Conservation (phyloP, 1,140 invertebrate genomes). For the Lordiphosa mommai region DNA sequence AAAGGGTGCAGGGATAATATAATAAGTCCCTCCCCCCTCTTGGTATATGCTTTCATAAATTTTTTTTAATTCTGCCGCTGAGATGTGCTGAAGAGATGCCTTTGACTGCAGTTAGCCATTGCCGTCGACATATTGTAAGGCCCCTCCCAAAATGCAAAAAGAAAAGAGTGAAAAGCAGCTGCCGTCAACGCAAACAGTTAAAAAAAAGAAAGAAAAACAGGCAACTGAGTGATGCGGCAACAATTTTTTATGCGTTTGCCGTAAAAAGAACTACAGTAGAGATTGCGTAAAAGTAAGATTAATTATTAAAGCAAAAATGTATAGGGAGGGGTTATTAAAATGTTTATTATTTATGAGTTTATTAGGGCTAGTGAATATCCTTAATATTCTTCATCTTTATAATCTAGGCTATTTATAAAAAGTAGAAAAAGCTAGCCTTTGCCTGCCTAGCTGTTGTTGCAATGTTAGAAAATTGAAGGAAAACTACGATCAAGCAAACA, state of each 20-base stretch:
- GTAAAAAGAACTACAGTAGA: slow-evolving; percentile 26
- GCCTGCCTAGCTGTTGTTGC: no score
- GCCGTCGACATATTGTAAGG: slow-evolving; percentile 34
- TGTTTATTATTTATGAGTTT: no score
- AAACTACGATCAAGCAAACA: no score
- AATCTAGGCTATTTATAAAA: no score
- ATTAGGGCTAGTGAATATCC: no score
- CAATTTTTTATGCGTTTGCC: slow-evolving; percentile 42
- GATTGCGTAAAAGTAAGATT: background rate
- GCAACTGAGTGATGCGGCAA: slow-evolving; percentile 45
- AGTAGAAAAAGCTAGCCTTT: no score
- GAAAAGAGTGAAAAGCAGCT: slow-evolving; percentile 36
- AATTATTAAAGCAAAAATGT: no score
- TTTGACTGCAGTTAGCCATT: slow-evolving; percentile 32
- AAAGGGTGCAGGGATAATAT: slow-evolving; percentile 36
- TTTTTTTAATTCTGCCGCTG: background rate
- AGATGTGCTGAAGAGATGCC: slow-evolving; percentile 35
- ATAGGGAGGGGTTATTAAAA: no score
- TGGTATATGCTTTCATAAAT: slow-evolving; percentile 7
- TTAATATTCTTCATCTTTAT: no score
- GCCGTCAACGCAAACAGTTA: slow-evolving; percentile 28
- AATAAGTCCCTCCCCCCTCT: slow-evolving; percentile 15
- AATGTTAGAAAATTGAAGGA: no score
- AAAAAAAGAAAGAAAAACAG: slow-evolving; percentile 4
- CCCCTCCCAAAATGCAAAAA: slow-evolving; percentile 31